These are phyloP conservation scores for Metaphire vulgaris DNA, from an alignment of 1,140 invertebrate species.

Conservation along the genomic window DNA sequence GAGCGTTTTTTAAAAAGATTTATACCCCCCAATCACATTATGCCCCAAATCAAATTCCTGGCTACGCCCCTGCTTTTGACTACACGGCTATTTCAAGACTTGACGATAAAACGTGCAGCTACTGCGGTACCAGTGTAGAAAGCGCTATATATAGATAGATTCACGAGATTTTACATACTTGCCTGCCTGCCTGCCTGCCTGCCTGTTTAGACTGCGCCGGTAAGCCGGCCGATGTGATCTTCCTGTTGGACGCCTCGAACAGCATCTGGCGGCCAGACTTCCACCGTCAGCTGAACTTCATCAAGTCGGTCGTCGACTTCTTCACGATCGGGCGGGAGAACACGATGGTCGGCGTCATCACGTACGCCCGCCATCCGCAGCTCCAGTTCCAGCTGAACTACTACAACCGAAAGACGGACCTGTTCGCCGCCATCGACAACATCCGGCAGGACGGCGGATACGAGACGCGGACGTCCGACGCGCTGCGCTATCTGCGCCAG, in stretches of 20 bases:
- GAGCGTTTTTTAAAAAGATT: too few relatives aligned
- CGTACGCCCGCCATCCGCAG: background rate
- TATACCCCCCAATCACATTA: too few relatives aligned
- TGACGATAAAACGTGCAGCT: too few relatives aligned
- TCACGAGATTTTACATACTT: too few relatives aligned
- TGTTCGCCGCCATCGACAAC: background rate
- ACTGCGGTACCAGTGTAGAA: too few relatives aligned
- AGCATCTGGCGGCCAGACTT: constrained; percentile 41
- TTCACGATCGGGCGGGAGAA: constrained; percentile 6
- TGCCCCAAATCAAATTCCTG: too few relatives aligned
- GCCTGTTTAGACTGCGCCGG: constrained; percentile 41
- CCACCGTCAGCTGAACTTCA: constrained; percentile 36
- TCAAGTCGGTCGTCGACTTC: constrained; percentile 35
- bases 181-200: too few relatives aligned
- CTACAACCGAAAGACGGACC: constrained; percentile 3
- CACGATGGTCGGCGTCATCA: constrained; percentile 3
- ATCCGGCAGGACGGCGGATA: background rate
- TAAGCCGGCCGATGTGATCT: constrained; percentile 43
- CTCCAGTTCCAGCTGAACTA: constrained; percentile 3
- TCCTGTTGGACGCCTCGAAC: constrained; percentile 41
- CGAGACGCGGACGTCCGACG: background rate
- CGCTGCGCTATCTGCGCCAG: background rate
- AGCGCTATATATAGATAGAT: too few relatives aligned
- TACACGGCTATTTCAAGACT: too few relatives aligned
- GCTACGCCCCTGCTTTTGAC: too few relatives aligned